Percentiles rank a stretch among this genome's conserved stretches.
Evolutionary conservation across 30 jellyfish, hydroid and myxozoan species (phyloP).

Genomic region (Morbakka virulenta): DNA sequence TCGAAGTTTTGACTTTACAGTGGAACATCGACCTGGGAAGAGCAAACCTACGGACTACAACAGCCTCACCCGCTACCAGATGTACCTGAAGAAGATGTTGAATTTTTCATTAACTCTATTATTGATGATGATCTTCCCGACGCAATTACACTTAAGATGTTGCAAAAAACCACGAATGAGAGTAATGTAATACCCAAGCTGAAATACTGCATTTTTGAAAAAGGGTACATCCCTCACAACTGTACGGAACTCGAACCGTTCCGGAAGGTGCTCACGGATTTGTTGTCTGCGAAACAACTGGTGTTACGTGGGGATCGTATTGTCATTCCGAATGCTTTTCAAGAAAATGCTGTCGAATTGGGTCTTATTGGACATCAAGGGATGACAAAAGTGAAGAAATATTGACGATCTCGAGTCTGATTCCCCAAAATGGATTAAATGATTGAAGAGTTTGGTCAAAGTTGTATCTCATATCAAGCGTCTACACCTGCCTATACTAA

Average conservation of each 20-base stretch:
- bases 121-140: too few species aligned
- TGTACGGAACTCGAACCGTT: neutral
- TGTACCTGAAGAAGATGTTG: too few species aligned
- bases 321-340: neutral
- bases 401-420: conserved; percentile 4
- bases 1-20: conserved; percentile 5
- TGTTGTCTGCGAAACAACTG: too few species aligned
- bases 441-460: too few species aligned
- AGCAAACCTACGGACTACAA: conserved; percentile 17
- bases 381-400: conserved; percentile 4
- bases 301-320: neutral
- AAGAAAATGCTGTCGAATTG: neutral
- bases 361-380: conserved; percentile 6
- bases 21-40: neutral
- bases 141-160: too few species aligned
- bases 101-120: too few species aligned
- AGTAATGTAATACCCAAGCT: neutral
- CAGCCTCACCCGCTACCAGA: too few species aligned
- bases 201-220: neutral
- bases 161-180: too few species aligned
- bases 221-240: neutral
- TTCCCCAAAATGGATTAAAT: too few species aligned
- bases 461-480: too few species aligned
- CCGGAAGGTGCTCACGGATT: neutral
- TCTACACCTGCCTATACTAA: too few species aligned